Base-by-base conservation (phyloP, 2,888 invertebrate genomes). In the Xanthia togata region DNA sequence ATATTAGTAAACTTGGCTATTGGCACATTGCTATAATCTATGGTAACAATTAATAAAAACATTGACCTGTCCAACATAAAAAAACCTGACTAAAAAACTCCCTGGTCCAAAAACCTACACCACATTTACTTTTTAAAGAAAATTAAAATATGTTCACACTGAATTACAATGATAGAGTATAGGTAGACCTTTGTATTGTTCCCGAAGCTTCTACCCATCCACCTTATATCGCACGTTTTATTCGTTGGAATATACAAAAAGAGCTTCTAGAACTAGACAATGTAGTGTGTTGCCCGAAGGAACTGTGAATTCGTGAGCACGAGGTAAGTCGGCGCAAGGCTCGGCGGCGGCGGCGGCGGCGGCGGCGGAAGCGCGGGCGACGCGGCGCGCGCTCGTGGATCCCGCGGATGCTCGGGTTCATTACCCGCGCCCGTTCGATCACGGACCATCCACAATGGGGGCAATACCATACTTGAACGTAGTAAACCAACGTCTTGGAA, bases 391-490 rank as follows among this genome's bases (percentile, higher is more conserved):
- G 85, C 78, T 90, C 90, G 88, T 90, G 92, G 90, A 90, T 92
- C 93, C 92, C 92, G 93, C 92, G 91, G 91, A 91, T 91, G 91
- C 90, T 90, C 89, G 95, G 93, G 96, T 95, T 96, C 96, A 96
- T 93, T 95, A 96, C 93, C 96, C 96, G 95, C 91, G 91, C 91
- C 92, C 91, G 91, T 89, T 90, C 92, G 90, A 89, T 88, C 92
- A 90, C 90, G 87, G 87, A 88, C 93, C 90, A 91, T 93, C 92
- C 90, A 93, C 94, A 92, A 93, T 93, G 90, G 92, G 90, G 91
- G 90, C 92, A 90, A 89, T 90, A 90, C 92, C 90, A 91, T 92
- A 90, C 90, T 92, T 86, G 87, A 90, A 86, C 86, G 81, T 89
- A 84, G 89, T 93, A 92, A 89, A 92, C 90, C 90, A 92, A 89